phyloP scores from a whole-genome alignment of 2,888 invertebrate species.

The Morinoia aosen region DNA sequence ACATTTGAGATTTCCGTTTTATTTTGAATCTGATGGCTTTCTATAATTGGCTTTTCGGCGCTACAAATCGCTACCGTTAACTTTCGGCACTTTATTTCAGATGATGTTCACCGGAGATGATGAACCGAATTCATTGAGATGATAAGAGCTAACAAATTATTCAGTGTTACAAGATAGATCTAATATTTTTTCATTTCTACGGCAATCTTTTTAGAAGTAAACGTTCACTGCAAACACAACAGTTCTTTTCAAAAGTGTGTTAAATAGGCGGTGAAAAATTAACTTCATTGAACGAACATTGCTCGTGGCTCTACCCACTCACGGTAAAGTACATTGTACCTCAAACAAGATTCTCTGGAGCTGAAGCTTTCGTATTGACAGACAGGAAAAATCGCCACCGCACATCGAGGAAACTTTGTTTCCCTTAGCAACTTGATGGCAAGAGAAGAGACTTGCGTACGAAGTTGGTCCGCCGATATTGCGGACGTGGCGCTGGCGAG shows the following conservation, averaged over 20 bases:
- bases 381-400: background rate
- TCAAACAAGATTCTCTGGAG: background rate
- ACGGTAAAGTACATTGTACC: too few species aligned
- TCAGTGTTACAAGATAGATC: background rate
- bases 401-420: constrained; percentile 3
- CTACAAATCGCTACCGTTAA: too few species aligned
- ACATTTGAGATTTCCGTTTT: background rate
- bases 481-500: background rate
- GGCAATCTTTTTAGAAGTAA: background rate
- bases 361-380: background rate
- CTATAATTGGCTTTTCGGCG: too few species aligned
- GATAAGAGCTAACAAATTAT: background rate
- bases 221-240: background rate
- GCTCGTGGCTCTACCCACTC: too few species aligned
- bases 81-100: background rate
- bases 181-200: background rate
- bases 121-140: too few species aligned
- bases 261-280: background rate
- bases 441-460: background rate
- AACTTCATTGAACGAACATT: background rate
- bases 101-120: background rate
- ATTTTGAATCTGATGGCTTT: background rate
- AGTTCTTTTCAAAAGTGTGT: background rate
- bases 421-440: background rate
- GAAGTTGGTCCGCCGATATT: background rate